Percentiles rank a stretch among this genome's conserved stretches.
phyloP scores from a whole-genome alignment of 2,797 vertebrate genomes.

The Liparis tanakae region DNA sequence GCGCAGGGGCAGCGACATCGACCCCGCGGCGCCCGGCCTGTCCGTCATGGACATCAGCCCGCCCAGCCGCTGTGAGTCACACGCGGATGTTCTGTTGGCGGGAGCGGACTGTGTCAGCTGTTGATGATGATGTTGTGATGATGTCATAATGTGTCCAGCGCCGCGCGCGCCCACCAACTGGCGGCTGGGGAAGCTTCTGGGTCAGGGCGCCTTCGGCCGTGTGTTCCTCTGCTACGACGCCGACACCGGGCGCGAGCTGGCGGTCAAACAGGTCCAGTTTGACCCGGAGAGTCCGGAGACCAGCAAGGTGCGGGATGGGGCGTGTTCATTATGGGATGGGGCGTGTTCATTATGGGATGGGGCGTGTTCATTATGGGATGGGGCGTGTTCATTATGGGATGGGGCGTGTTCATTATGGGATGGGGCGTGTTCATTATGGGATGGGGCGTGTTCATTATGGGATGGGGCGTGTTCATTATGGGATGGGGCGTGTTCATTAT shows the following conservation, averaged over 20 bases:
- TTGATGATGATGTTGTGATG: not conserved
- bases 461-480: constrained; percentile 55
- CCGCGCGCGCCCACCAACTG: constrained; percentile 98
- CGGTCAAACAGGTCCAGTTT: constrained; percentile 98
- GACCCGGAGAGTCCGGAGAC: constrained; percentile 98
- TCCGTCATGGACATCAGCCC: constrained; percentile 99
- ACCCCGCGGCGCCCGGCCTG: constrained; percentile 77
- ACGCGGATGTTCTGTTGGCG: too few species aligned
- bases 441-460: not conserved
- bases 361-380: not conserved
- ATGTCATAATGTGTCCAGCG: constrained; percentile 74
- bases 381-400: constrained; percentile 58
- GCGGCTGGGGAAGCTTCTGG: constrained; percentile 95
- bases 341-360: not conserved
- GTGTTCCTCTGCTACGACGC: constrained; percentile 98
- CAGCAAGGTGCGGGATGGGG: constrained; percentile 89
- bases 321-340: too few species aligned
- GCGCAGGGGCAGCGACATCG: constrained; percentile 94
- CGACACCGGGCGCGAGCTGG: constrained; percentile 95
- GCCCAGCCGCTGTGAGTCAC: constrained; percentile 94
- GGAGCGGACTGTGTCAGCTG: too few species aligned
- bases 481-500: not conserved
- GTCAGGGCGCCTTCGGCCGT: constrained; percentile 96
- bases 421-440: not conserved
- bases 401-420: not conserved